Base-by-base conservation (phyloP, 1,140 invertebrate genomes). In the Drosophila triauraria region DNA sequence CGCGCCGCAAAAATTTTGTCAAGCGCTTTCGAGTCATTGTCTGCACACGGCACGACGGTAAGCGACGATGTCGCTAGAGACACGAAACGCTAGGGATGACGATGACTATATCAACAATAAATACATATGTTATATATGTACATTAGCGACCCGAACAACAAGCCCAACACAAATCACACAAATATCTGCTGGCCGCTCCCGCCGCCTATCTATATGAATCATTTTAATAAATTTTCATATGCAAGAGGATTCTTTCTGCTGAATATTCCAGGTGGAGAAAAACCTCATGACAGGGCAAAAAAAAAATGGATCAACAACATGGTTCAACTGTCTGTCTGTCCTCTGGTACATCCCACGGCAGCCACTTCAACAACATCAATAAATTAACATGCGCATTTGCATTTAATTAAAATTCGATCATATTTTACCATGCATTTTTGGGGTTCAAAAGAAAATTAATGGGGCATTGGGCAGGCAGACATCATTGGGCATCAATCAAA, bases 1-100 rank as follows among this genome's bases (percentile, higher is more conserved):
- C 78, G 82, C 78, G 75, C 68, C 78, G 65, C 59, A 75, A 80
- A 75, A 64, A n/a, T 56, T 77, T 85, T 67, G 75, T 61, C 70
- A 65, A 63, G 59, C 53, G 75, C 60, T 70, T 58, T 81, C 53
- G 62, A 77, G 69, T 58, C 62, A 58, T 62, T 74, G 65, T 90
- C 86, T 90, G 85, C 85, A 90, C 85, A 90, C 85, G 85, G 85
- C 85, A 90, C 85, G 61, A 83, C 68, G 44, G 70, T 56, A 25
- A 25, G 35, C 62, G 60, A 65, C 63, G 25, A n/a, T 80, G 80
- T 87, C 84, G 83, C 72, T 77, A 78, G 60, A 78, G 68, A 51
- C 57, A 9, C 53, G 53, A 75, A 61, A 69, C 62, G 79, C 77
- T 86, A 63, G 62, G 67, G 83, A 87, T 77, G 86, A 81, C 78